Percentiles rank a stretch among this genome's conserved stretches.
Conservation (phyloP, 2,888 invertebrate species). For the Smittia aterrima region DNA sequence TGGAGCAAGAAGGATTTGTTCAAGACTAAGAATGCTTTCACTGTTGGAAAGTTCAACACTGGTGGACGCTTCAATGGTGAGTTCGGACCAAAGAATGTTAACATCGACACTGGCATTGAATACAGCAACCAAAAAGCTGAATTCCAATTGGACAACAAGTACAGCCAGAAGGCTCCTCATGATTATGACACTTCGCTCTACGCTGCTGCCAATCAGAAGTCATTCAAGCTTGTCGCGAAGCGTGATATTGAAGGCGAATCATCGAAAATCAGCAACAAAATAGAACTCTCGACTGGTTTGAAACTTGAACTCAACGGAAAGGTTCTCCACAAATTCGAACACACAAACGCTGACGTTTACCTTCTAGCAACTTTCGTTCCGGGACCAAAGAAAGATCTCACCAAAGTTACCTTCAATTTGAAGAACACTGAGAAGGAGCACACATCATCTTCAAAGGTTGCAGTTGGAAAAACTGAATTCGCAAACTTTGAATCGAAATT, state of each 20-base stretch:
- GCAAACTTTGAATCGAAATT: conserved; percentile 47
- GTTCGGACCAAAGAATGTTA: conserved; percentile 9
- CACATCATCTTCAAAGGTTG: conserved; percentile 46
- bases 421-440: conserved; percentile 34
- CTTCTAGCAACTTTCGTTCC: conserved; percentile 48
- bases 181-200: conserved; percentile 54
- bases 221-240: conserved; percentile 47
- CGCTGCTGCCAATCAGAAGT: conserved; percentile 53
- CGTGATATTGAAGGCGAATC: conserved; percentile 51
- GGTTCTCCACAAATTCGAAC: conserved; percentile 48
- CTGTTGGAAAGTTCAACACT: neutral
- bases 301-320: conserved; percentile 49
- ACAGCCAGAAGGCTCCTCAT: conserved; percentile 5
- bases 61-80: conserved; percentile 18
- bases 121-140: conserved; percentile 9
- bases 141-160: conserved; percentile 27
- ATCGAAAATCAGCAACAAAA: conserved; percentile 47
- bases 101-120: conserved; percentile 4
- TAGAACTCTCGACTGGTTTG: conserved; percentile 50
- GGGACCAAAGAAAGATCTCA: conserved; percentile 47
- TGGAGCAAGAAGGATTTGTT: neutral
- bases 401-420: neutral
- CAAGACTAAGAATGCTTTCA: conserved; percentile 22
- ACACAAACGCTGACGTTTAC: conserved; percentile 49
- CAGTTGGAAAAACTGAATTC: conserved; percentile 47